phyloP scores from a whole-genome alignment of 1,140 invertebrate species.

The Zophobas morio region DNA sequence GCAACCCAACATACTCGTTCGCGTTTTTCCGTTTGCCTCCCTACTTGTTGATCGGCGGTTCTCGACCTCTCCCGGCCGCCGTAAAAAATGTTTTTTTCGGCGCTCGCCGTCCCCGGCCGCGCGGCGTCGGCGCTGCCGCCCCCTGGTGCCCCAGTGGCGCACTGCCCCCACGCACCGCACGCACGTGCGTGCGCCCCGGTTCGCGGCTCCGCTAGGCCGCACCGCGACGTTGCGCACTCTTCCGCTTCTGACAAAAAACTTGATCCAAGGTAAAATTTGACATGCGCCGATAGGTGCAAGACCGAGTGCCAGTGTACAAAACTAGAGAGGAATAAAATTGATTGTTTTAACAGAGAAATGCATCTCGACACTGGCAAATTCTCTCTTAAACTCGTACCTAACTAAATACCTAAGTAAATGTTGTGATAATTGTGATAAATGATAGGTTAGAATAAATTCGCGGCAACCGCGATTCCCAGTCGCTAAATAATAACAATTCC shows the following conservation, averaged over 20 bases:
- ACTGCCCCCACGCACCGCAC: conserved; percentile 4
- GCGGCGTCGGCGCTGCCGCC: not conserved
- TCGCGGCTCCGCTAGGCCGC: conserved; percentile 15
- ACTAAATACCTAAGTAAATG: conserved; percentile 59
- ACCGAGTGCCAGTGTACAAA: conserved; percentile 56
- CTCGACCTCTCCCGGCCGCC: too few species aligned
- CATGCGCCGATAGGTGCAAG: conserved; percentile 56
- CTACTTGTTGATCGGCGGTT: too few species aligned
- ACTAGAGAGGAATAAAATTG: conserved; percentile 62
- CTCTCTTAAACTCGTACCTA: conserved; percentile 52
- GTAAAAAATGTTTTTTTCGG: too few species aligned
- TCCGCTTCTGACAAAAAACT: conserved; percentile 52
- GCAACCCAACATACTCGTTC: too few species aligned
- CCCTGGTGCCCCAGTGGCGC: not conserved
- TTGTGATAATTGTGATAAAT: conserved; percentile 67
- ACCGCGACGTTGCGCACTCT: conserved; percentile 49
- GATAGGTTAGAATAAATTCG: conserved; percentile 59
- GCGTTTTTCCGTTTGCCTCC: too few species aligned
- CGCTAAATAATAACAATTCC: conserved; percentile 50
- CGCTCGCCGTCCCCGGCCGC: too few species aligned
- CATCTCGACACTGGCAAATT: conserved; percentile 61
- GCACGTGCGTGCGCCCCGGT: conserved; percentile 33
- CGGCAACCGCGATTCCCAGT: conserved; percentile 58
- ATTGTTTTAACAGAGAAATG: conserved; percentile 65
- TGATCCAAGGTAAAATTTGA: conserved; percentile 52